Percentiles rank a stretch among this genome's conserved stretches.
Evolutionary conservation across 2,797 vertebrate genomes (phyloP).

Genomic region (Hirundo rustica): DNA sequence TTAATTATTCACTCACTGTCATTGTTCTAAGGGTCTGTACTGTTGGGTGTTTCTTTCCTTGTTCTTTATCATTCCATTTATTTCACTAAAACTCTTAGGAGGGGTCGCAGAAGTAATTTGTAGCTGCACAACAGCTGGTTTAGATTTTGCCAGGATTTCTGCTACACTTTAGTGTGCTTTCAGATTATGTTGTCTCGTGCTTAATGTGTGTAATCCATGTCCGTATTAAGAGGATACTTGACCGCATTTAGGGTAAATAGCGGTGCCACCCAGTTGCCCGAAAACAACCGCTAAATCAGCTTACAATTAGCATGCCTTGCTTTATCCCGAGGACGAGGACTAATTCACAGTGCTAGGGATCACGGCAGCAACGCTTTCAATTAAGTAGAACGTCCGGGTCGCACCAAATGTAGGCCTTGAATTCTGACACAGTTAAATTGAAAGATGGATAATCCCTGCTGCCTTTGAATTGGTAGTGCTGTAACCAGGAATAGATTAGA

Average conservation of each 20-base stretch:
- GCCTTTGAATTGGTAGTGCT: not conserved
- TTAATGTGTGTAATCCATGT: slow-evolving; percentile 51
- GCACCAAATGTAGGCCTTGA: not conserved
- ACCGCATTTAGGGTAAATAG: slow-evolving; percentile 54
- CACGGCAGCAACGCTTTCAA: slow-evolving; percentile 34
- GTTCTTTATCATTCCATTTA: not conserved
- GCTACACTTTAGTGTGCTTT: slow-evolving; percentile 40
- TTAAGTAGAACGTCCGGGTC: slow-evolving; percentile 27
- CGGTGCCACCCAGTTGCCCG: not conserved
- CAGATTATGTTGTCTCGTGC: slow-evolving; percentile 51
- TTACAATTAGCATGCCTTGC: slow-evolving; percentile 52
- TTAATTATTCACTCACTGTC: not conserved
- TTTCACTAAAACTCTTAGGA: slow-evolving; percentile 7
- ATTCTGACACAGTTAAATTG: slow-evolving; percentile 34
- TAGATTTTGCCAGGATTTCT: slow-evolving; percentile 43
- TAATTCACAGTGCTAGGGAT: slow-evolving; percentile 35
- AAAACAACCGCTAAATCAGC: slow-evolving; percentile 47
- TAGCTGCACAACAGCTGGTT: slow-evolving; percentile 35
- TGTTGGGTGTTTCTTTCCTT: not conserved
- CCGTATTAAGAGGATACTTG: slow-evolving; percentile 62
- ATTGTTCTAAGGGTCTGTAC: not conserved
- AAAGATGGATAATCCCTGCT: slow-evolving; percentile 10
- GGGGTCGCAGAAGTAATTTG: slow-evolving; percentile 43
- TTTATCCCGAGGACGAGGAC: not conserved
- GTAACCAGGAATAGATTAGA: not conserved